These are phyloP conservation scores for Pomatostomus ruficeps DNA, from an alignment of 2,113 vertebrate genomes.

Conservation along the genomic window DNA sequence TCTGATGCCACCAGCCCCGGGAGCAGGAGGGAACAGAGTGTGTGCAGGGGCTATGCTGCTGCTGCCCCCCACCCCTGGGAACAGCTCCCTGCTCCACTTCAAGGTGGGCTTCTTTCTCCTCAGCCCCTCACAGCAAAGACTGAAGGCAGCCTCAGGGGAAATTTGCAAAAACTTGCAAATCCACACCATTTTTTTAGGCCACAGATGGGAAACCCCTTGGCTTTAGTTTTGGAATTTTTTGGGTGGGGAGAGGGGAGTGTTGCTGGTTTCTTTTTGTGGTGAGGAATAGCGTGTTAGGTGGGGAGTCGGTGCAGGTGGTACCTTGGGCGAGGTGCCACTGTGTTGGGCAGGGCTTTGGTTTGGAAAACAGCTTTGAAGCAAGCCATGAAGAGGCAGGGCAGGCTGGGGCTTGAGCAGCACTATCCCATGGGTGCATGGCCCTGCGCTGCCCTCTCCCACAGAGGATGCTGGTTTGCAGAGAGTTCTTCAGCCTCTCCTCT, in stretches of 20 bases:
- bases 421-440: neutral
- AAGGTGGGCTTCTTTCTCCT: neutral
- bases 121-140: neutral
- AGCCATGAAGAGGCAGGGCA: neutral
- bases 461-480: neutral
- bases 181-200: neutral
- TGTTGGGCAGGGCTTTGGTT: neutral
- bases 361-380: neutral
- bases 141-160: neutral
- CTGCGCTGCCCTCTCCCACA: neutral
- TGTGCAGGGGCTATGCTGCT: neutral
- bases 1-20: accelerated
- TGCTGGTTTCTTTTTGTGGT: neutral
- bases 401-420: neutral
- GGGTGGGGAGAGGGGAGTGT: neutral
- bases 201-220: neutral
- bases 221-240: neutral
- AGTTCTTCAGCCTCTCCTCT: neutral
- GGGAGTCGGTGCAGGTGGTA: neutral
- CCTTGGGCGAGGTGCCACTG: neutral
- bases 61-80: neutral
- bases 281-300: accelerated
- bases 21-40: neutral
- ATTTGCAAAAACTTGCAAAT: neutral
- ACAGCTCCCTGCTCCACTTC: neutral